phyloP scores from a whole-genome alignment of 1,140 invertebrate genomes.

The Drosophila pseudoobscura region DNA sequence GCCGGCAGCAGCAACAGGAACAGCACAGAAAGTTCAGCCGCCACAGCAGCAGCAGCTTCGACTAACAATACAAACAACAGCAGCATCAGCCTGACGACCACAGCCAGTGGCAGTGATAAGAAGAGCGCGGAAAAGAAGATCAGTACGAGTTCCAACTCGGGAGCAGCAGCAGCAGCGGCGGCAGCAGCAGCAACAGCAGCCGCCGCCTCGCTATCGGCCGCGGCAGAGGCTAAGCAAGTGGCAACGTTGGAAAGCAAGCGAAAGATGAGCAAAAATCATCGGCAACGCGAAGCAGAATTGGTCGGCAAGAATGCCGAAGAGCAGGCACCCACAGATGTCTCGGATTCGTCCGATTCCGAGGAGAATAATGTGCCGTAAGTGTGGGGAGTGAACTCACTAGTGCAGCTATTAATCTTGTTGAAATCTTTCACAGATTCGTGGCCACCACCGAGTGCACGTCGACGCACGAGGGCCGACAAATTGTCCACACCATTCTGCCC shows the following conservation, averaged over 20 bases:
- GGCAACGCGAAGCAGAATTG: conserved; percentile 60
- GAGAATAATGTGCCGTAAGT: conserved; percentile 85
- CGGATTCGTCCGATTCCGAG: conserved; percentile 93
- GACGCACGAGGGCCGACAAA: conserved; percentile 90
- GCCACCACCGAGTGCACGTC: conserved; percentile 86
- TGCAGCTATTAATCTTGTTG: neutral
- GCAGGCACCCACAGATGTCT: conserved; percentile 89
- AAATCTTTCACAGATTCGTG: conserved; percentile 72
- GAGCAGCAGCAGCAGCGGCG: conserved; percentile 7
- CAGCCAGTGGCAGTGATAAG: conserved; percentile 24
- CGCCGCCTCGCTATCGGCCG: conserved; percentile 5
- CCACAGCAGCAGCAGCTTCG: conserved; percentile 27
- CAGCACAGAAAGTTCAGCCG: conserved; percentile 21
- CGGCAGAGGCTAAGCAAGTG: conserved; percentile 17
- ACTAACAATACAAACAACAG: neutral
- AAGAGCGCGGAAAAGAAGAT: conserved; percentile 34
- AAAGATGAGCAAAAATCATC: conserved; percentile 67
- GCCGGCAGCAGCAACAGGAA: conserved; percentile 11
- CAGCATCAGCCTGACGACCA: conserved; percentile 11
- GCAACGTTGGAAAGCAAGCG: conserved; percentile 56
- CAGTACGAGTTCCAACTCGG: conserved; percentile 29
- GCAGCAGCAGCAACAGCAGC: conserved; percentile 4
- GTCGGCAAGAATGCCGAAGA: conserved; percentile 59
- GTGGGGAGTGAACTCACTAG: neutral
- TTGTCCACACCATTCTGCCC: conserved; percentile 89